Evolutionary conservation across 2,888 invertebrate genomes (phyloP).

Genomic region (Arrhopalites spinosus): DNA sequence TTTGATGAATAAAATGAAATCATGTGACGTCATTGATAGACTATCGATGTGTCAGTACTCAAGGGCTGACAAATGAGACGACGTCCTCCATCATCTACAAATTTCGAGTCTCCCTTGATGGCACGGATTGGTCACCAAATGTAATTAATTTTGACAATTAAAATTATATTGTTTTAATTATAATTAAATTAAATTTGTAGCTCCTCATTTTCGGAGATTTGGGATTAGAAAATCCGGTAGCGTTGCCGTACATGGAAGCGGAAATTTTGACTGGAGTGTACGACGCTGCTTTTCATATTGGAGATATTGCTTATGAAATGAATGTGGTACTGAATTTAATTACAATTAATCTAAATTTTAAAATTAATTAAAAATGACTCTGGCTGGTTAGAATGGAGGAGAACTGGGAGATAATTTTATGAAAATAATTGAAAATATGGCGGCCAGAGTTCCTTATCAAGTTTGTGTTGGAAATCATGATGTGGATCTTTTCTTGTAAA

Average conservation of each 20-base stretch:
- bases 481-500: background rate
- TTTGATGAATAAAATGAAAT: no score
- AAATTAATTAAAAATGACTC: no score
- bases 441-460: slow-evolving; percentile 90
- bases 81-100: no score
- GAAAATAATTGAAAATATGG: slow-evolving; percentile 86
- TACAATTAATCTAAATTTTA: background rate
- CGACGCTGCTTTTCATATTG: slow-evolving; percentile 87
- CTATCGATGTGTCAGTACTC: background rate
- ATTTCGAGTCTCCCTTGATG: background rate
- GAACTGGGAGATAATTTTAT: slow-evolving; percentile 89
- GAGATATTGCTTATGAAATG: slow-evolving; percentile 96
- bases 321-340: background rate
- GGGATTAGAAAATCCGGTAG: slow-evolving; percentile 89
- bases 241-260: slow-evolving; percentile 79
- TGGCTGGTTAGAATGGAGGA: slow-evolving; percentile 68
- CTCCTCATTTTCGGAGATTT: slow-evolving; percentile 90
- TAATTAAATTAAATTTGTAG: slow-evolving; percentile 82
- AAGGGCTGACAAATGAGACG: no score
- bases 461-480: slow-evolving; percentile 87
- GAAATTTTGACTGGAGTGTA: slow-evolving; percentile 79
- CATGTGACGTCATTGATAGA: no score
- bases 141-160: slow-evolving; percentile 73
- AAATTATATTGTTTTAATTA: slow-evolving; percentile 61
- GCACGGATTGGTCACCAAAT: slow-evolving; percentile 56